phyloP scores from a whole-genome alignment of 2,113 vertebrate genomes.

The Tor tambroides region DNA sequence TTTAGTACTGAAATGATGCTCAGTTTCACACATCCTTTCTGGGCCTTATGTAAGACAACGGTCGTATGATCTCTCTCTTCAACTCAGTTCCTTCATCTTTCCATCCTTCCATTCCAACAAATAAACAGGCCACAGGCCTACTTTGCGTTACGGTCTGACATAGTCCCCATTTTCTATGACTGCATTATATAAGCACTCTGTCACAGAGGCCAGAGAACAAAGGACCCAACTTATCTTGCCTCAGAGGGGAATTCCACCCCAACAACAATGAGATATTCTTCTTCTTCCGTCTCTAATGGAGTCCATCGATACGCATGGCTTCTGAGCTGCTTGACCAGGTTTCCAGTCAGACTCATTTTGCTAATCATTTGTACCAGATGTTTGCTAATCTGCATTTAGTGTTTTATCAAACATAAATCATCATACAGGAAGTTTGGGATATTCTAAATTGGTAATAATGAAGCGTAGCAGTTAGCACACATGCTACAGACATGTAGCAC shows the following conservation, averaged over 20 bases:
- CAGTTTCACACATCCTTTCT: neutral
- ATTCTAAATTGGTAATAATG: neutral
- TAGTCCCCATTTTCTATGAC: conserved; percentile 42
- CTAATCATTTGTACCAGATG: neutral
- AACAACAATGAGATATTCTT: conserved; percentile 44
- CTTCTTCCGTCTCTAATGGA: conserved; percentile 47
- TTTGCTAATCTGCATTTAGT: neutral
- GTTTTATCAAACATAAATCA: neutral
- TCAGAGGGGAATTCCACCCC: conserved; percentile 35
- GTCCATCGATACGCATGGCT: neutral
- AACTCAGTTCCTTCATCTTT: conserved; percentile 11
- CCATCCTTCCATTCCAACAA: conserved; percentile 32
- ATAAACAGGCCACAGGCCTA: conserved; percentile 49
- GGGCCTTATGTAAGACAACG: conserved; percentile 30
- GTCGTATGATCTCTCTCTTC: conserved; percentile 1
- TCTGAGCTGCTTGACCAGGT: neutral
- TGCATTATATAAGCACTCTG: conserved; percentile 48
- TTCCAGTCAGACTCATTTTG: neutral
- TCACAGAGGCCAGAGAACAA: conserved; percentile 42
- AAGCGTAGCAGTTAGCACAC: neutral
- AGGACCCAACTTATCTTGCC: conserved; percentile 35
- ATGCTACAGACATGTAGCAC: neutral
- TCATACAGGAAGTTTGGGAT: no score
- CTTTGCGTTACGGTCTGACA: conserved; percentile 31
- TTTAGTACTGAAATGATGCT: neutral